phyloP scores from a whole-genome alignment of 2,888 invertebrate genomes.

The Cenopis cana region DNA sequence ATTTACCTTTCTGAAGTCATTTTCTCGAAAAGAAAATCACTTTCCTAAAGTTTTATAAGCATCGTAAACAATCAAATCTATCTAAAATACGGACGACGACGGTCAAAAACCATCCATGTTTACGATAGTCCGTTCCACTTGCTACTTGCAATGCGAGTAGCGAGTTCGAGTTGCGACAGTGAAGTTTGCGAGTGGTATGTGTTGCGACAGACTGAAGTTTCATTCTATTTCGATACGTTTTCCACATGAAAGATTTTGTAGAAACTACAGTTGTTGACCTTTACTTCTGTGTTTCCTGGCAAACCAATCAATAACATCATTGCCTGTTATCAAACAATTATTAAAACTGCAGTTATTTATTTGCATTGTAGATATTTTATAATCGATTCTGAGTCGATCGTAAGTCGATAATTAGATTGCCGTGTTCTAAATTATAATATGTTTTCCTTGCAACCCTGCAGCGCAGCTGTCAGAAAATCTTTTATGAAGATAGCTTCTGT shows the following conservation, averaged over 20 bases:
- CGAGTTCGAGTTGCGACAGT: constrained; percentile 42
- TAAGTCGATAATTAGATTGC: not conserved
- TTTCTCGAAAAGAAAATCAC: constrained; percentile 60
- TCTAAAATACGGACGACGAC: constrained; percentile 72
- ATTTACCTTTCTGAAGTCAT: constrained; percentile 83
- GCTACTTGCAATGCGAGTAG: constrained; percentile 36
- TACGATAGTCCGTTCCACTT: constrained; percentile 45
- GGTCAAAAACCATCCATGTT: constrained; percentile 80
- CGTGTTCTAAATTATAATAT: not conserved
- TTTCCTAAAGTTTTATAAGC: constrained; percentile 61
- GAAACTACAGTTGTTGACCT: constrained; percentile 12
- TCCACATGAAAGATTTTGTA: constrained; percentile 22
- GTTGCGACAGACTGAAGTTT: constrained; percentile 23
- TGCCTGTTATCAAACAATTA: constrained; percentile 13
- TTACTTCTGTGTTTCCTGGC: constrained; percentile 3
- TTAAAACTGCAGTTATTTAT: constrained; percentile 1
- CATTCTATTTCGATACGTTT: constrained; percentile 18
- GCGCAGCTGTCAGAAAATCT: not conserved
- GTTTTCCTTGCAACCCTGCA: not conserved
- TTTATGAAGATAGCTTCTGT: constrained; percentile 10
- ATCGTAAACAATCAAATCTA: constrained; percentile 71
- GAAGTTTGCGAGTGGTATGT: constrained; percentile 7
- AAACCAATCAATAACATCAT: not conserved
- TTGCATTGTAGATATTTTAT: constrained; percentile 6
- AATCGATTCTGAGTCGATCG: constrained; percentile 8